phyloP scores from a whole-genome alignment of 1,140 invertebrate genomes.

The Limonius californicus region DNA sequence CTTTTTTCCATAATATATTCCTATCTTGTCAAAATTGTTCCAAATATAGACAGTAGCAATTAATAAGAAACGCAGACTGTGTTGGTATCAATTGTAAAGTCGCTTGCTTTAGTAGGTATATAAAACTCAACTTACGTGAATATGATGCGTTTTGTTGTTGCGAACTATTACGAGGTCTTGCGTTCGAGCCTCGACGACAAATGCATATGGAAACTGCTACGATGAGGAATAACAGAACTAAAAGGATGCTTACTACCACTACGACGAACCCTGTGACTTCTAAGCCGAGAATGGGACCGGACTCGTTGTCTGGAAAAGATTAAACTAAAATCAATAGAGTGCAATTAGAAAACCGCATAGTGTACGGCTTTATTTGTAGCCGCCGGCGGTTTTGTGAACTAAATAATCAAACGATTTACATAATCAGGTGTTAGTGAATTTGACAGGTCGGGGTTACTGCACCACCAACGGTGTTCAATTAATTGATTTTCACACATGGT shows the following conservation, averaged over 20 bases:
- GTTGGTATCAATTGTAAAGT: no score
- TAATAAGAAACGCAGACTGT: no score
- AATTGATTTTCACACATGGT: background rate
- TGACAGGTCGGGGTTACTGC: background rate
- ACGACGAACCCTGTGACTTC: constrained; percentile 72
- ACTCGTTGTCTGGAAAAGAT: constrained; percentile 61
- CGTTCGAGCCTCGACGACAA: constrained; percentile 62
- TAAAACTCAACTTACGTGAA: constrained; percentile 48
- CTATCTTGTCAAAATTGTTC: no score
- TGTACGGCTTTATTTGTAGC: no score
- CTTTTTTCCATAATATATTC: no score
- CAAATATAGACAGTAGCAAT: no score
- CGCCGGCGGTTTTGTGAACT: background rate
- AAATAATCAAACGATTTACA: background rate
- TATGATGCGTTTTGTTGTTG: constrained; percentile 51
- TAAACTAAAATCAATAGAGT: constrained; percentile 2
- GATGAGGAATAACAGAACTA: constrained; percentile 64
- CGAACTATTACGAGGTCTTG: constrained; percentile 50
- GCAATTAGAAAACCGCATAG: background rate
- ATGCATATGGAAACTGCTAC: constrained; percentile 67
- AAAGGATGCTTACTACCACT: constrained; percentile 60
- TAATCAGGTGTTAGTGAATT: background rate
- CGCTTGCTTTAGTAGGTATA: no score
- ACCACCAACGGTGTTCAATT: constrained; percentile 1
- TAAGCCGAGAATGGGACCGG: constrained; percentile 69